Percentiles rank a stretch among this genome's conserved stretches.
These are phyloP conservation scores for Varecia variegata DNA, from an alignment of 2,797 vertebrate species.

Conservation along the genomic window DNA sequence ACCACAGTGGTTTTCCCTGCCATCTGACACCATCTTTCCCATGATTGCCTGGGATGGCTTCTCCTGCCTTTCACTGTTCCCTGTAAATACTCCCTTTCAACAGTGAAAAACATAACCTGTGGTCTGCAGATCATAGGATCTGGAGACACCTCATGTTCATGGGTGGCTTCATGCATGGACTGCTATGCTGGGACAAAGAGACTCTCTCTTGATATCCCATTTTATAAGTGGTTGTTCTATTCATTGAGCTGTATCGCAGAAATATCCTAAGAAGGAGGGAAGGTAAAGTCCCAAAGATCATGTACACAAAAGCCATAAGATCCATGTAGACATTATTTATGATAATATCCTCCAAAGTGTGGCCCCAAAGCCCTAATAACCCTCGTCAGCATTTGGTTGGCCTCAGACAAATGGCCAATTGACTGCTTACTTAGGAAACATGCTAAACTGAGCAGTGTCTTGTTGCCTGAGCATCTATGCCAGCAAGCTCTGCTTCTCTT, in stretches of 20 bases:
- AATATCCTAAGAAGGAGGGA: background rate
- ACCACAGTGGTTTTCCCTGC: constrained; percentile 69
- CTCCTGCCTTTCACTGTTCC: constrained; percentile 75
- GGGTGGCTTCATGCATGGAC: background rate
- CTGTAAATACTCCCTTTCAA: constrained; percentile 46
- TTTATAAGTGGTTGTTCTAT: background rate
- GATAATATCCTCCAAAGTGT: background rate
- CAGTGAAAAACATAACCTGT: background rate
- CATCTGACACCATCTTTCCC: constrained; percentile 74
- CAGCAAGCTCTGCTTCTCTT: background rate
- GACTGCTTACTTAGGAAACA: background rate
- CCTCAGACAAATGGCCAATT: background rate
- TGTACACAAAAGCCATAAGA: background rate
- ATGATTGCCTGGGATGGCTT: constrained; percentile 66
- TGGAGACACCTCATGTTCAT: background rate
- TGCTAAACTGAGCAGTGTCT: background rate
- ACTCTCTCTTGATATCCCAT: background rate
- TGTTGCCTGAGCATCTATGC: background rate
- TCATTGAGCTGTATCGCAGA: background rate
- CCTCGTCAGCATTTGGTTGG: background rate
- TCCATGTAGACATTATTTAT: background rate
- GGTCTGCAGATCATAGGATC: constrained; percentile 2
- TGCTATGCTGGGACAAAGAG: background rate
- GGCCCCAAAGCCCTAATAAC: background rate
- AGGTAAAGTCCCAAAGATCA: background rate